These are phyloP conservation scores for Scatophagus argus DNA, from an alignment of 2,113 vertebrate genomes.

Conservation along the genomic window DNA sequence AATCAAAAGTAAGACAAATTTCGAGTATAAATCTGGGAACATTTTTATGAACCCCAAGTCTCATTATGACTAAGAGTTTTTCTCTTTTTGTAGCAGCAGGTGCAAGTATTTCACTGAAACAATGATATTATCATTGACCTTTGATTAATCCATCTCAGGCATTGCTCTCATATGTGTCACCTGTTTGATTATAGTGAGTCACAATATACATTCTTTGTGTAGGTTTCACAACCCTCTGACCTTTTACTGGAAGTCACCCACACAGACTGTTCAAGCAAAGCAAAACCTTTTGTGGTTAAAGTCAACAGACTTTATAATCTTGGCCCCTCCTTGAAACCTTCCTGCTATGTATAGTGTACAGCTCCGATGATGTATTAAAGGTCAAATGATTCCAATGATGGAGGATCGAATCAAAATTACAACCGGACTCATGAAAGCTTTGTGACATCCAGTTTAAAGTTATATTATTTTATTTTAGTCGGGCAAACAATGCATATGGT, in stretches of 20 bases:
- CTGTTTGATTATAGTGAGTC: not conserved
- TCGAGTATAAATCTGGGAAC: too few species aligned
- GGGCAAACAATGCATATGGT: not conserved
- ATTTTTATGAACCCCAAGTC: too few species aligned
- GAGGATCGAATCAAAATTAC: not conserved
- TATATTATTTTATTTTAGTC: not conserved
- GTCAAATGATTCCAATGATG: not conserved
- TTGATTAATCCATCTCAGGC: not conserved
- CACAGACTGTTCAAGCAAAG: too few species aligned
- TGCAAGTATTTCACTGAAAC: not conserved
- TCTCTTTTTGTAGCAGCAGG: not conserved
- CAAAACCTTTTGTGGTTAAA: not conserved
- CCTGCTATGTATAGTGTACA: not conserved
- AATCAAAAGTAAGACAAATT: too few species aligned
- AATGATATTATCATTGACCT: slow-evolving; percentile 20
- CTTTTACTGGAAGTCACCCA: not conserved
- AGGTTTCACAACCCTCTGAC: not conserved
- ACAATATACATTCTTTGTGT: not conserved
- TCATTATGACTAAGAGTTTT: not conserved
- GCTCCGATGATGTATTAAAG: not conserved
- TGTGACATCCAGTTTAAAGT: not conserved
- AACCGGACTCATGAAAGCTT: not conserved
- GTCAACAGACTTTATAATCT: not conserved
- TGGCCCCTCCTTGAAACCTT: not conserved
- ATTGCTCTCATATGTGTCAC: not conserved